Conservation (phyloP, 2,797 vertebrate genomes). For the Lagodon rhomboides region DNA sequence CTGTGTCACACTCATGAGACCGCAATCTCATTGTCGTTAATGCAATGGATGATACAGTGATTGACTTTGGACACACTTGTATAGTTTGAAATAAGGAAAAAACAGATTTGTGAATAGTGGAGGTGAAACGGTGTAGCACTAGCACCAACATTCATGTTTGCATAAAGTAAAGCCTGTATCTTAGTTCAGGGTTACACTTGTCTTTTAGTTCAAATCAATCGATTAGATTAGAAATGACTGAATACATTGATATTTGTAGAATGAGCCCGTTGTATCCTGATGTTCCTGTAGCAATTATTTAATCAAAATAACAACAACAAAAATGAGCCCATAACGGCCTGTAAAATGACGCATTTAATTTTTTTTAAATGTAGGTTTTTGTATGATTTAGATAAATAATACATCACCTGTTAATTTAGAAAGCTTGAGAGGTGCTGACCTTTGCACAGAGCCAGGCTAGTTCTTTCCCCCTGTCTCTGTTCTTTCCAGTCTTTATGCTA, state of each 20-base stretch:
- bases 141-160: background rate
- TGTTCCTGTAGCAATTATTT: background rate
- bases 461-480: background rate
- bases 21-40: background rate
- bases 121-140: background rate
- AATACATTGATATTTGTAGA: background rate
- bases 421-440: background rate
- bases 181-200: background rate
- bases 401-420: background rate
- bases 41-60: background rate
- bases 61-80: slow-evolving; percentile 6
- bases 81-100: background rate
- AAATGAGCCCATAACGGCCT: background rate
- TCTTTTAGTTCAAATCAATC: slow-evolving; percentile 3
- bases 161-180: background rate
- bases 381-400: background rate
- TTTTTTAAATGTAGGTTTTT: background rate
- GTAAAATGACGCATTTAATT: background rate
- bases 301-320: background rate
- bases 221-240: background rate
- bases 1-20: background rate
- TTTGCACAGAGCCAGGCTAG: background rate
- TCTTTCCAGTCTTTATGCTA: background rate
- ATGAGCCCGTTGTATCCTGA: too few species aligned
- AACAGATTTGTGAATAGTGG: background rate